Percentiles rank a stretch among this genome's conserved stretches.
Conservation (phyloP, 2,888 invertebrate species). For the Drosophila mercatorum region DNA sequence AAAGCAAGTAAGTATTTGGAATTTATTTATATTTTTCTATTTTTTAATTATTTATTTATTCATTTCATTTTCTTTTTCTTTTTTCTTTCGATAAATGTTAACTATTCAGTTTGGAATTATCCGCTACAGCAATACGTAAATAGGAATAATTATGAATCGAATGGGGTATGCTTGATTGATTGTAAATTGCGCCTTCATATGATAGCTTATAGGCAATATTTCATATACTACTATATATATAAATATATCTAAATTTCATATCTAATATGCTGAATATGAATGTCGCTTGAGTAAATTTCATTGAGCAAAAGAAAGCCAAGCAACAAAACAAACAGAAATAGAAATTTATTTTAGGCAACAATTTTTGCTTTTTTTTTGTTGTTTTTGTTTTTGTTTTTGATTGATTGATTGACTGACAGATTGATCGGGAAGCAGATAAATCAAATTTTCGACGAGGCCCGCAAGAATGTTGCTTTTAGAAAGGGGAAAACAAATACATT, state of each 20-base stretch:
- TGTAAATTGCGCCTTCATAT: not conserved
- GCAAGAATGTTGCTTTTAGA: not conserved
- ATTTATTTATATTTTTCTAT: not conserved
- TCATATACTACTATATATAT: not conserved
- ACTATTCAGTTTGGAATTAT: conserved; percentile 10
- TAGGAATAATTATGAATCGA: conserved; percentile 7
- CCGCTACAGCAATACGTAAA: conserved; percentile 7
- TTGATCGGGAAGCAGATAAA: conserved; percentile 2
- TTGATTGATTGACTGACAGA: conserved; percentile 6
- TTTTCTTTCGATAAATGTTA: conserved; percentile 7
- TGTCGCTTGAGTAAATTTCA: not conserved
- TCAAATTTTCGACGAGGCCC: conserved; percentile 1
- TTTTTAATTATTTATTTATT: not conserved
- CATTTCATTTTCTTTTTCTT: not conserved
- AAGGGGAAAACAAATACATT: not conserved
- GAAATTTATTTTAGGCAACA: conserved; percentile 1
- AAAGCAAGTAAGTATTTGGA: not conserved
- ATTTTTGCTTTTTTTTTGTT: no score
- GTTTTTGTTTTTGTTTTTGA: no score
- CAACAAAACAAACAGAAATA: not conserved
- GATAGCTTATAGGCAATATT: not conserved
- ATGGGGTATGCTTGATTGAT: conserved; percentile 5
- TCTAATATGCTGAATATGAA: conserved; percentile 1
- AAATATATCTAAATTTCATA: not conserved
- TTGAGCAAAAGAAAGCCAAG: not conserved